A percentile compares a stretch with the other conserved stretches of the same genome.
These are phyloP conservation scores for Epinotia demarniana DNA, from an alignment of 2,888 invertebrate species.

Conservation along the genomic window DNA sequence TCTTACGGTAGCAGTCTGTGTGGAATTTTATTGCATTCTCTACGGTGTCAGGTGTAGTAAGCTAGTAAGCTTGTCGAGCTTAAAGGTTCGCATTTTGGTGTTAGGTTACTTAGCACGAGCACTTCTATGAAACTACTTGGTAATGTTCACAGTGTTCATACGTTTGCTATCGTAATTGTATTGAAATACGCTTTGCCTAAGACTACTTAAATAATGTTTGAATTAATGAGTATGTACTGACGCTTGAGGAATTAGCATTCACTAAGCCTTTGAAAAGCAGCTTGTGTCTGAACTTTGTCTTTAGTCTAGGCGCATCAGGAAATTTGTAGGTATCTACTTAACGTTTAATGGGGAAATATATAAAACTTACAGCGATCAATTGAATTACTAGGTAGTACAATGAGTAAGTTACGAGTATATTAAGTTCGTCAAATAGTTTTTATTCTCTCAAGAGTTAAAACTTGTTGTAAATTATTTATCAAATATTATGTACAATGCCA, in stretches of 20 bases:
- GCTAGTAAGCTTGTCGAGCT: conserved; percentile 56
- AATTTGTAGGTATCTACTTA: conserved; percentile 10
- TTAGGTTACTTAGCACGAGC: conserved; percentile 55
- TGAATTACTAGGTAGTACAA: no score
- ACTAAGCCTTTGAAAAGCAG: conserved; percentile 35
- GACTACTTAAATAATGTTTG: conserved; percentile 24
- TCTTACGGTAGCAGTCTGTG: conserved; percentile 9
- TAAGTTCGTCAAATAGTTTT: no score
- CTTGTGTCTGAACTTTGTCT: conserved; percentile 22
- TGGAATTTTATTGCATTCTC: conserved; percentile 42
- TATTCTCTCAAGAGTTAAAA: no score
- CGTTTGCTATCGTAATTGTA: background rate
- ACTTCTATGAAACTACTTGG: conserved; percentile 43
- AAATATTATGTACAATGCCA: no score
- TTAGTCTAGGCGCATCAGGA: conserved; percentile 14
- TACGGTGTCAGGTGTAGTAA: conserved; percentile 51
- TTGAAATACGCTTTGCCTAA: conserved; percentile 17
- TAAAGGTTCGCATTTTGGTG: conserved; percentile 62
- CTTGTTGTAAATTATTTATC: no score
- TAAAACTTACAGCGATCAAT: no score
- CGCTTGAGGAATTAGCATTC: conserved; percentile 17
- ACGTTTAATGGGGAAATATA: background rate
- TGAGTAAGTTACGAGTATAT: no score
- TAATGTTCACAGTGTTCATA: conserved; percentile 16
- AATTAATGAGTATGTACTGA: conserved; percentile 29